Conservation (phyloP, 2,888 invertebrate species). For the Polyploca ridens region DNA sequence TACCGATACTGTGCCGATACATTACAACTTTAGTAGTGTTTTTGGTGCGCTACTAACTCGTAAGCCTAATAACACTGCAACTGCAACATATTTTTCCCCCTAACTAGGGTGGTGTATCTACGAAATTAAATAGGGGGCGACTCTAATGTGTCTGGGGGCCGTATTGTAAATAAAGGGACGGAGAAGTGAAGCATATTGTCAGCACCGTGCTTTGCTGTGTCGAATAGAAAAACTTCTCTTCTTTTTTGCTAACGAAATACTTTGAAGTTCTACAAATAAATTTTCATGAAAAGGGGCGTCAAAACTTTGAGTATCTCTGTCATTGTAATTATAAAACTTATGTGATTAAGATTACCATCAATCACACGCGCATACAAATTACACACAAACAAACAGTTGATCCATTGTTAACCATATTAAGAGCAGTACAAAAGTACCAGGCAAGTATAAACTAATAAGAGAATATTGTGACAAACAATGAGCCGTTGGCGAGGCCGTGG, state of each 20-base stretch:
- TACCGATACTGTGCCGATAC: too few relatives aligned
- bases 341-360: not conserved
- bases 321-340: not conserved
- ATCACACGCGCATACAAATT: not conserved
- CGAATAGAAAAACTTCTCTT: not conserved
- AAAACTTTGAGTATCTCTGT: not conserved
- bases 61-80: not conserved
- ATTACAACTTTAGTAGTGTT: not conserved
- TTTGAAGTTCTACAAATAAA: too few relatives aligned
- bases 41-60: too few relatives aligned
- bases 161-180: not conserved
- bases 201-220: not conserved
- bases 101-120: not conserved
- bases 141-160: not conserved
- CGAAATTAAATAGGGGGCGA: not conserved
- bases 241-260: too few relatives aligned
- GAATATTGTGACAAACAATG: constrained; percentile 62
- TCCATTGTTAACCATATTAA: constrained; percentile 1
- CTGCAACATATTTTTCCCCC: not conserved
- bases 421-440: constrained; percentile 20
- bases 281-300: not conserved
- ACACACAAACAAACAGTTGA: not conserved
- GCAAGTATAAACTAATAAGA: constrained; percentile 33
- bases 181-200: not conserved
- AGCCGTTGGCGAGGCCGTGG: constrained; percentile 39